Evolutionary conservation across 2,888 invertebrate genomes (phyloP).

Genomic region (Nasonovia ribisnigri): DNA sequence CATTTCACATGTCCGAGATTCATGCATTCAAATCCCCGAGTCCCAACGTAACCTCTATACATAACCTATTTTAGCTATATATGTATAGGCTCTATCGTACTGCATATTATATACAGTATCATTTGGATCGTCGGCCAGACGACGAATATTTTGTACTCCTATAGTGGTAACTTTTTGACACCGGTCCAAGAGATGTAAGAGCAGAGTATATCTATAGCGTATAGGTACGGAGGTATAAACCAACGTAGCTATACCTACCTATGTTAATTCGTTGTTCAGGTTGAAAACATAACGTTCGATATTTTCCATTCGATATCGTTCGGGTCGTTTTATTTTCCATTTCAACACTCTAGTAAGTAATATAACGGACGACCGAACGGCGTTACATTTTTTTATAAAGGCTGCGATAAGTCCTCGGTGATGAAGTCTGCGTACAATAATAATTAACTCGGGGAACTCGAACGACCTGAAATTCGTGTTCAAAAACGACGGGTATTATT

Average conservation of each 20-base stretch:
- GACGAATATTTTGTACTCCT: background rate
- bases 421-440: background rate
- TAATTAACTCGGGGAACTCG: background rate
- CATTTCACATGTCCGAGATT: background rate
- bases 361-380: background rate
- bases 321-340: background rate
- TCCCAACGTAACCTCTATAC: background rate
- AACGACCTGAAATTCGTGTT: background rate
- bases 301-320: background rate
- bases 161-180: no score
- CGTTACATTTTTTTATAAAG: background rate
- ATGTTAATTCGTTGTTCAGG: background rate
- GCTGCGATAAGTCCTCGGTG: background rate
- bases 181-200: no score
- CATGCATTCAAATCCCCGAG: background rate
- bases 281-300: background rate
- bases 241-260: background rate
- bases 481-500: no score
- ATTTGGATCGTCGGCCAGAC: background rate
- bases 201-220: background rate
- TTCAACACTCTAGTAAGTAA: background rate
- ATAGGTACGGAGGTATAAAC: background rate
- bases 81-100: background rate
- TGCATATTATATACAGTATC: background rate
- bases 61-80: background rate